A percentile compares a stretch with the other conserved stretches of the same genome.
Evolutionary conservation across 2,888 invertebrate species (phyloP).

Genomic region (Mesorhabditis spiculigera): DNA sequence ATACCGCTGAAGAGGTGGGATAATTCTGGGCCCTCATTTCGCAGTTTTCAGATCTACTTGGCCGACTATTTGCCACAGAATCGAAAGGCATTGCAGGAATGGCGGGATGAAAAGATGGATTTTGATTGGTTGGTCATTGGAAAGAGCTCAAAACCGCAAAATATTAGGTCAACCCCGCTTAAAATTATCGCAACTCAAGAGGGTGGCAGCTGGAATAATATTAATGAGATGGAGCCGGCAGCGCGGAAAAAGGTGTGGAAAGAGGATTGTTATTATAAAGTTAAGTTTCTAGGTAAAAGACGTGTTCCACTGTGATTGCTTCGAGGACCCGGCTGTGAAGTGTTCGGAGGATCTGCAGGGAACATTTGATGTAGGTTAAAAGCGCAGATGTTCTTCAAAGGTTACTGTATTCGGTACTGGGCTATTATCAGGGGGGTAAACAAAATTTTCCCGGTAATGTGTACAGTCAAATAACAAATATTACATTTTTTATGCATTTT

Average conservation of each 20-base stretch:
- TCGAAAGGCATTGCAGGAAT: conserved; percentile 41
- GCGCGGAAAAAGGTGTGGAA: background rate
- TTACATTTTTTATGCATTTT: too few relatives aligned
- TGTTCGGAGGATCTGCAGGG: conserved; percentile 32
- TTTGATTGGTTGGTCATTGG: conserved; percentile 42
- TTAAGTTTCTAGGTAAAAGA: conserved; percentile 26
- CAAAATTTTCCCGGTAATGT: too few relatives aligned
- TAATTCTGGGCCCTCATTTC: conserved; percentile 3
- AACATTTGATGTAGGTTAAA: conserved; percentile 29
- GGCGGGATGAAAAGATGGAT: conserved; percentile 34
- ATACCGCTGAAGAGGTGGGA: conserved; percentile 41
- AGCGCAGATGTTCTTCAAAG: background rate
- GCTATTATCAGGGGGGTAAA: too few relatives aligned
- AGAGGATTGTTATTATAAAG: background rate
- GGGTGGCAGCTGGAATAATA: conserved; percentile 28
- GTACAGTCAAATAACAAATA: too few relatives aligned
- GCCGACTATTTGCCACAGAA: conserved; percentile 55
- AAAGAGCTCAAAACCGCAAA: background rate
- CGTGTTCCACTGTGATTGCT: conserved; percentile 49
- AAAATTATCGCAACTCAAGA: conserved; percentile 38
- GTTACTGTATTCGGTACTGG: too few relatives aligned
- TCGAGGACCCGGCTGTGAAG: conserved; percentile 41
- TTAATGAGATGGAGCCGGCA: conserved; percentile 19
- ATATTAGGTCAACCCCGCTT: conserved; percentile 12
- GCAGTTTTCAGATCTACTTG: conserved; percentile 42